Conservation (phyloP, 2,797 vertebrate genomes). For the Spheniscus humboldti region DNA sequence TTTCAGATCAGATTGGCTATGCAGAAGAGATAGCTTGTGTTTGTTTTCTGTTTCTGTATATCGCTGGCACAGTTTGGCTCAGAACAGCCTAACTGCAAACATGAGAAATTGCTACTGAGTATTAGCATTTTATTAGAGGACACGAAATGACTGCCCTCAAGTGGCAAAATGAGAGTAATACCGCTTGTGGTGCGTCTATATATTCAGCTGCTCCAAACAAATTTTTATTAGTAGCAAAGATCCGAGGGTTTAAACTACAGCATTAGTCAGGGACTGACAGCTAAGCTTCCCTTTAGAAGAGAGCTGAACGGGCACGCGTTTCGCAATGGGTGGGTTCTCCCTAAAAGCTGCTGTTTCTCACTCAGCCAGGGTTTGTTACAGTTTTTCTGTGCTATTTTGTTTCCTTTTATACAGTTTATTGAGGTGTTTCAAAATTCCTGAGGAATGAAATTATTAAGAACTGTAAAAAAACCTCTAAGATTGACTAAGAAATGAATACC, state of each 20-base stretch:
- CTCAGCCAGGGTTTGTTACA: background rate
- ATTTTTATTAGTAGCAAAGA: background rate
- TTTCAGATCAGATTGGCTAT: background rate
- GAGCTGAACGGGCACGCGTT: background rate
- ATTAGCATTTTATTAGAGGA: background rate
- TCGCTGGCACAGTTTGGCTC: background rate
- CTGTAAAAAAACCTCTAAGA: background rate
- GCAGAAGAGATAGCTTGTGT: background rate
- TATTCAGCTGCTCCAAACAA: background rate
- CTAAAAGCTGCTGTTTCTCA: background rate
- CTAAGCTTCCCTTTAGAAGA: background rate
- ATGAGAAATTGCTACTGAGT: background rate
- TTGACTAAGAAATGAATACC: background rate
- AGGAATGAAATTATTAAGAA: background rate
- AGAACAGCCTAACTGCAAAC: background rate
- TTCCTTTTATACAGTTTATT: background rate
- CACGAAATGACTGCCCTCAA: slow-evolving; percentile 46
- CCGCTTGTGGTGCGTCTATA: accelerated
- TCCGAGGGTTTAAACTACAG: background rate
- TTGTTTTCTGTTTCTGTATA: background rate
- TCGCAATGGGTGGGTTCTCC: background rate
- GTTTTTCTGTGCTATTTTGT: background rate
- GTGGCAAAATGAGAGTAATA: background rate
- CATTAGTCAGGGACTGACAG: background rate
- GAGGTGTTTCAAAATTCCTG: background rate